These are phyloP conservation scores for Planiliza haematocheilus DNA, from an alignment of 2,113 vertebrate species.

Conservation along the genomic window DNA sequence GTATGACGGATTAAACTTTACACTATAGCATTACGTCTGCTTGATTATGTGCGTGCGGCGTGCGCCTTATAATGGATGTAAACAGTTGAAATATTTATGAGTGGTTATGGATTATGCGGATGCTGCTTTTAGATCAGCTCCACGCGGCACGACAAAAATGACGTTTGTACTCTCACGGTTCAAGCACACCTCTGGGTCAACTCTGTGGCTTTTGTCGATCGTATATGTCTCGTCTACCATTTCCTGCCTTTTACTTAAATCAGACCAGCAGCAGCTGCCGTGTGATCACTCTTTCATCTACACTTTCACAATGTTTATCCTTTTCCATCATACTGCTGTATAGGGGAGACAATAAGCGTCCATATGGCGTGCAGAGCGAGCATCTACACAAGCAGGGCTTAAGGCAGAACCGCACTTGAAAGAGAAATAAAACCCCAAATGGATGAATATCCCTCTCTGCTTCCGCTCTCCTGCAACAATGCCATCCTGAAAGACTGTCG, in stretches of 20 bases:
- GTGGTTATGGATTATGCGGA: not conserved
- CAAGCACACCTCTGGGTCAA: slow-evolving; percentile 15
- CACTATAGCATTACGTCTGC: slow-evolving; percentile 28
- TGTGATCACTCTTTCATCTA: slow-evolving; percentile 13
- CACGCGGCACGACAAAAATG: not conserved
- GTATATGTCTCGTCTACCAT: not conserved
- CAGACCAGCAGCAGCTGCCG: slow-evolving; percentile 36
- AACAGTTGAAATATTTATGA: not conserved
- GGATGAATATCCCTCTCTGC: slow-evolving; percentile 51
- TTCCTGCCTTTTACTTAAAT: slow-evolving; percentile 15
- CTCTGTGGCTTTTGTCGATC: slow-evolving; percentile 6
- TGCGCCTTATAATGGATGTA: slow-evolving; percentile 8
- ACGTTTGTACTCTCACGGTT: slow-evolving; percentile 4
- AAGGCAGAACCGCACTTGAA: slow-evolving; percentile 45
- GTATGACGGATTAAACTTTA: slow-evolving; percentile 47
- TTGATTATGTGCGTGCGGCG: not conserved
- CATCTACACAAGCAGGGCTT: slow-evolving; percentile 31
- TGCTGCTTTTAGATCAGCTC: slow-evolving; percentile 10
- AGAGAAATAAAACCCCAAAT: slow-evolving; percentile 55
- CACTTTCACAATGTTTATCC: slow-evolving; percentile 39
- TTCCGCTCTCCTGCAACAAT: slow-evolving; percentile 47
- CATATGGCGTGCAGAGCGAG: slow-evolving; percentile 55
- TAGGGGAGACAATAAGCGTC: slow-evolving; percentile 12
- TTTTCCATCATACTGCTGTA: slow-evolving; percentile 12
- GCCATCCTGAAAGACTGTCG: slow-evolving; percentile 62